Base-by-base conservation (phyloP, 2,113 vertebrate species). In the Alexandromys fortis region DNA sequence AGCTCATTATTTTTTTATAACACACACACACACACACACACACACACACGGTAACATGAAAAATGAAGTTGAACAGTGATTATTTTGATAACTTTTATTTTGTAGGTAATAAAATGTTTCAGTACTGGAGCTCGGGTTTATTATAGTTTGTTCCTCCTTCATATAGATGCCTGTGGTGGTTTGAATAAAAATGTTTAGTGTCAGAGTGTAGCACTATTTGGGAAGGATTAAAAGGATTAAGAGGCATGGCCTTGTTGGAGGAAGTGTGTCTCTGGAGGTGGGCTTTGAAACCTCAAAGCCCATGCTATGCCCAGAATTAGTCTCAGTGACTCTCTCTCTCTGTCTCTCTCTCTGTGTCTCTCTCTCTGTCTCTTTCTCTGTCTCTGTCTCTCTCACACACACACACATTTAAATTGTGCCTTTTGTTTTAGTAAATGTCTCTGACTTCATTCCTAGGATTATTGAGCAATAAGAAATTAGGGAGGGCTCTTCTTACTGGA, bases 71-170 rank as follows among this genome's bases (percentile, higher is more conserved):
- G 28, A 67, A 85, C 3, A 87, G 81, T 63, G 73, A 81, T 92
- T 86, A 72, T 87, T 94, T 91, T 96, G 68, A 90, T 75, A 87
- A 87, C 6, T 38, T 81, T 82, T 92, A 86, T 38, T 96, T 97
- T 83, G 52, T 92, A 94, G 88, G 89, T 61, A 92, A 42, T 91
- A 72, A 77, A 85, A 70, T 86, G 30, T 90, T 58, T 78, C 24
- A 73, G 4, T 73, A 11, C 33, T 82, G 3, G 14, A 86, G 75
- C 52, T 85, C 11, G 89, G 63, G 61, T 90, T 94, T 95, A 68
- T 94, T 94, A 16, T 55, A 70, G 7, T 81, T 96, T 72, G 70
- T 79, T 94, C 78, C 92, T 73, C 87, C 42, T 49, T 97, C 28
- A 73, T 86, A 72, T 88, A 85, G 28, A 79, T 17, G 70, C 22